phyloP scores from a whole-genome alignment of 2,888 invertebrate genomes.

The Pyrgus malvae region DNA sequence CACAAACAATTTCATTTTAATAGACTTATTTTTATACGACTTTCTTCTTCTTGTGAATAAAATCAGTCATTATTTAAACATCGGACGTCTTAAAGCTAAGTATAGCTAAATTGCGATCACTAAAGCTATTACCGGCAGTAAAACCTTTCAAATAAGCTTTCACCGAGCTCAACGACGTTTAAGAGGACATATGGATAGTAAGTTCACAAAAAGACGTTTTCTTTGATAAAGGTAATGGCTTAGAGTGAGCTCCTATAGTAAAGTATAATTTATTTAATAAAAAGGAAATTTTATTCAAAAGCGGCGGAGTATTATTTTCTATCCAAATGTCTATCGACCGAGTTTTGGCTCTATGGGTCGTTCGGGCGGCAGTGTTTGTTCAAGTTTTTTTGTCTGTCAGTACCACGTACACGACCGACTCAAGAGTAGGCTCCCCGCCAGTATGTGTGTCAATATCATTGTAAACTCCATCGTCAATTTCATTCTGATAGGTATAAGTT shows the following conservation, averaged over 20 bases:
- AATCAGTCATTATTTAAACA: constrained; percentile 15
- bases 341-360: constrained; percentile 23
- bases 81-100: constrained; percentile 35
- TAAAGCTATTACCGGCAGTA: constrained; percentile 43
- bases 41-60: constrained; percentile 12
- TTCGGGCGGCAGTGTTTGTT: constrained; percentile 28
- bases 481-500: neutral
- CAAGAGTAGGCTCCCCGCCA: constrained; percentile 23
- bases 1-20: constrained; percentile 7
- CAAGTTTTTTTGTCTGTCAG: constrained; percentile 29
- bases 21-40: constrained; percentile 19
- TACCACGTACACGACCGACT: constrained; percentile 24
- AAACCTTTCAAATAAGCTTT: constrained; percentile 54
- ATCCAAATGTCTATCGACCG: constrained; percentile 27
- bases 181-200: constrained; percentile 45
- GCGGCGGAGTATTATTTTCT: constrained; percentile 21
- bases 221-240: constrained; percentile 45
- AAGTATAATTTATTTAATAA: constrained; percentile 30
- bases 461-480: constrained; percentile 19
- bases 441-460: constrained; percentile 33
- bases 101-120: constrained; percentile 47
- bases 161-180: constrained; percentile 49
- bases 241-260: constrained; percentile 41
- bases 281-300: constrained; percentile 39
- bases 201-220: constrained; percentile 44